These are phyloP conservation scores for Drosophila lacteicornis DNA, from an alignment of 1,140 invertebrate genomes.

Conservation along the genomic window DNA sequence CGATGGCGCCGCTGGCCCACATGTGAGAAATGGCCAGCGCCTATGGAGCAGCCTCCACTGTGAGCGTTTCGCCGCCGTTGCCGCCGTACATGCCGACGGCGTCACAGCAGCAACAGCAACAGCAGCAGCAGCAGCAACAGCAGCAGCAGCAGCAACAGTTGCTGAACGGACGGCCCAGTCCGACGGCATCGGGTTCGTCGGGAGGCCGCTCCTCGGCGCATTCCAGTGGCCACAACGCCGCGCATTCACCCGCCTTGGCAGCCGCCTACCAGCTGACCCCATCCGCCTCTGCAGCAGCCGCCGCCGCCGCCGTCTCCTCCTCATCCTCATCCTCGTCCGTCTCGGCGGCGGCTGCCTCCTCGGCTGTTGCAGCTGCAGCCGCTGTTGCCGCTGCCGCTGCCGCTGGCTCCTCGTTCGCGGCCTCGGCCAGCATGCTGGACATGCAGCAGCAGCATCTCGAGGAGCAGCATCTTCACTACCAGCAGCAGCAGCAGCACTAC, in stretches of 20 bases:
- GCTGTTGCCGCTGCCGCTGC: constrained; percentile 50
- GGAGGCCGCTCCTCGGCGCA: constrained; percentile 81
- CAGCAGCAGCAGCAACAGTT: constrained; percentile 63
- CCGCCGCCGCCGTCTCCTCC: constrained; percentile 14
- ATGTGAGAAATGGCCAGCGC: constrained; percentile 89
- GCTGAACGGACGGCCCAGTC: constrained; percentile 71
- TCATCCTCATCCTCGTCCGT: constrained; percentile 30
- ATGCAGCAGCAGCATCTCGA: constrained; percentile 69
- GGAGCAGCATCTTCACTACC: constrained; percentile 58
- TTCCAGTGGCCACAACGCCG: constrained; percentile 70
- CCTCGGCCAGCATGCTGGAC: constrained; percentile 78
- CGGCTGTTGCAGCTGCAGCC: constrained; percentile 22
- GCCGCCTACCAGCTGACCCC: constrained; percentile 68
- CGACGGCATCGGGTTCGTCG: constrained; percentile 76
- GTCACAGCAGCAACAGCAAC: constrained; percentile 37
- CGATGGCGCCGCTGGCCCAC: constrained; percentile 89
- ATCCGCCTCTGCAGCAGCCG: constrained; percentile 14
- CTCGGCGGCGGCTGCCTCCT: constrained; percentile 12
- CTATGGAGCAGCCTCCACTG: constrained; percentile 71
- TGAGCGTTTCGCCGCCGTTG: constrained; percentile 56
- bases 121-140: constrained; percentile 37
- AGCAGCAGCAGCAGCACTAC: constrained; percentile 54
- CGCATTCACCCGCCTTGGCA: constrained; percentile 83
- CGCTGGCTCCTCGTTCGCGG: constrained; percentile 48
- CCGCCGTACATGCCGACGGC: constrained; percentile 55